Evolutionary conservation across 2,888 invertebrate genomes (phyloP).

Genomic region (Drosophila neotestacea): DNA sequence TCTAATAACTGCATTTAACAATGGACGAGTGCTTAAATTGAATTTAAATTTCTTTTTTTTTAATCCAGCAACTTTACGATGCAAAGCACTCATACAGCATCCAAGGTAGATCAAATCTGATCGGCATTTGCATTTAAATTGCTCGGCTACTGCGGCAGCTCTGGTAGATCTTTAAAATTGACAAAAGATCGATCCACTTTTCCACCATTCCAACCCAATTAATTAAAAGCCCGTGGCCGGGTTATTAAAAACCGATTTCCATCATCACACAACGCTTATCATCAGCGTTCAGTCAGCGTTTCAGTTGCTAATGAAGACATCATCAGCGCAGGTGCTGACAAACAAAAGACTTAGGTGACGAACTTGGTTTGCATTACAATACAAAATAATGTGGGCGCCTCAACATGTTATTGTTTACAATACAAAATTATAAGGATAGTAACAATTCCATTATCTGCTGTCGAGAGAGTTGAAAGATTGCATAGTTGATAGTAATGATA

Average conservation of each 20-base stretch:
- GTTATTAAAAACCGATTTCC: conserved; percentile 76
- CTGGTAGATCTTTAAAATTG: conserved; percentile 37
- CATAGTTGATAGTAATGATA: background rate
- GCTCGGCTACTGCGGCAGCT: conserved; percentile 57
- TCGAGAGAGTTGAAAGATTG: background rate
- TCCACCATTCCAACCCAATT: conserved; percentile 55
- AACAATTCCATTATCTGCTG: conserved; percentile 1
- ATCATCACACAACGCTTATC: conserved; percentile 61
- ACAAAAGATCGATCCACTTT: conserved; percentile 61
- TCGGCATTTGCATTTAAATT: conserved; percentile 74
- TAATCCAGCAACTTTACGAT: conserved; percentile 62
- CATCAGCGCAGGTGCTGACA: conserved; percentile 54
- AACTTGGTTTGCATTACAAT: conserved; percentile 61
- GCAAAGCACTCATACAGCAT: conserved; percentile 69
- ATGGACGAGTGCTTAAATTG: conserved; percentile 68
- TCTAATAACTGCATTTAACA: conserved; percentile 81
- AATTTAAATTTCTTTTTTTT: conserved; percentile 45
- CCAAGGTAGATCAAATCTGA: conserved; percentile 37
- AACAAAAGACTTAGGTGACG: conserved; percentile 78
- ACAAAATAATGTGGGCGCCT: conserved; percentile 38
- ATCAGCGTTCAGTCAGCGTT: conserved; percentile 8
- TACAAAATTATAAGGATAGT: conserved; percentile 13
- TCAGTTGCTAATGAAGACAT: conserved; percentile 63
- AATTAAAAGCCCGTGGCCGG: conserved; percentile 65
- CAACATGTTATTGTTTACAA: conserved; percentile 6